Percentiles rank a stretch among this genome's conserved stretches.
Evolutionary conservation across 2,888 invertebrate genomes (phyloP).

Genomic region (Drosophila pseudotalamancana): DNA sequence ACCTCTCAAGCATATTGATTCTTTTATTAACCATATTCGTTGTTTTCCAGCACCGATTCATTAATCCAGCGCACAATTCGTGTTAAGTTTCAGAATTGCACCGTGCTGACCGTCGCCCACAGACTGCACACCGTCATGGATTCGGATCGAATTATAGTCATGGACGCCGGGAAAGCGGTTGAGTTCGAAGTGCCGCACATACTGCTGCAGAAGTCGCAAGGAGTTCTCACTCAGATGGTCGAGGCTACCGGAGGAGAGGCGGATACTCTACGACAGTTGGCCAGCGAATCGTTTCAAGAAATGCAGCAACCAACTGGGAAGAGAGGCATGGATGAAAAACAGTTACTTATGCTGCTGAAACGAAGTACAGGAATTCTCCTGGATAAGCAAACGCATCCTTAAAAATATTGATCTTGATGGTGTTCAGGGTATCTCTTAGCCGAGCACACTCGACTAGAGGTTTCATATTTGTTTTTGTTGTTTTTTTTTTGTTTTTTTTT

Average conservation of each 20-base stretch:
- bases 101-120: constrained; percentile 95
- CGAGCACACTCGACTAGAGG: no score
- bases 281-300: constrained; percentile 80
- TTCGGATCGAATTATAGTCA: constrained; percentile 93
- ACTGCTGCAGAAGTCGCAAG: constrained; percentile 86
- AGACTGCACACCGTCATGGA: constrained; percentile 96
- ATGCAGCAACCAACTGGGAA: constrained; percentile 8
- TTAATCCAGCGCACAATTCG: constrained; percentile 93
- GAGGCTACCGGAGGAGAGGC: constrained; percentile 86
- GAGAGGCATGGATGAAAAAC: constrained; percentile 5
- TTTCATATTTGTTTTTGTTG: background rate
- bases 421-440: no score
- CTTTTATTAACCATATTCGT: no score
- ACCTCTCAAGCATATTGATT: background rate
- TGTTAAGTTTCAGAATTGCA: constrained; percentile 90
- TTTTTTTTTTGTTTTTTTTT: constrained; percentile 4
- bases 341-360: constrained; percentile 33
- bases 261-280: constrained; percentile 84
- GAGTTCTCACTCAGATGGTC: constrained; percentile 88
- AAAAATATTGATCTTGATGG: no score
- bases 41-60: constrained; percentile 87
- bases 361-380: constrained; percentile 35
- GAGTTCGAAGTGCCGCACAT: constrained; percentile 89
- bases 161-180: constrained; percentile 91
- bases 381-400: constrained; percentile 31